Percentiles rank a stretch among this genome's conserved stretches.
These are phyloP conservation scores for Mamestra brassicae DNA, from an alignment of 2,888 invertebrate species.

Conservation along the genomic window DNA sequence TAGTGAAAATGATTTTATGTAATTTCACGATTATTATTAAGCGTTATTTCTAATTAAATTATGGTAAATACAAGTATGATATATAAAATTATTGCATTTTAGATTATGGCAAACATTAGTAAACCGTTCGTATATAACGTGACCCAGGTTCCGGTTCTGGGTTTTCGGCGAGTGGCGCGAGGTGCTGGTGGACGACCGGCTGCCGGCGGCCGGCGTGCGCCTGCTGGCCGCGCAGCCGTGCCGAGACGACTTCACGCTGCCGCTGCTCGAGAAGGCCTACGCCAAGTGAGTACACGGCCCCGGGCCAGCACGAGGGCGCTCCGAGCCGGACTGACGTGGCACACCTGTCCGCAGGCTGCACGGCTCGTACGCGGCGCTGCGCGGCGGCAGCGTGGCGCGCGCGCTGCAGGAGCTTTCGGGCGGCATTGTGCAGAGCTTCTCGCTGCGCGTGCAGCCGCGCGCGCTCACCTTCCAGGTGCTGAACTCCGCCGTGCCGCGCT, in stretches of 20 bases:
- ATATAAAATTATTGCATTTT: too few species aligned
- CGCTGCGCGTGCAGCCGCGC: slow-evolving; percentile 92
- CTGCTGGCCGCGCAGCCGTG: slow-evolving; percentile 91
- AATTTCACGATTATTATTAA: too few species aligned
- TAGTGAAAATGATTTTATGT: too few species aligned
- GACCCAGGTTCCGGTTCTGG: slow-evolving; percentile 93
- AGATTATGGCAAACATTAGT: neutral
- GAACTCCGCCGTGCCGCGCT: slow-evolving; percentile 93
- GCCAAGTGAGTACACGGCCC: slow-evolving; percentile 91
- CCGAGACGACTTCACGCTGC: slow-evolving; percentile 93
- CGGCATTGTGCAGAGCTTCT: slow-evolving; percentile 94
- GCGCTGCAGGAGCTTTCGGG: slow-evolving; percentile 94
- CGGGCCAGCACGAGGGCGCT: neutral
- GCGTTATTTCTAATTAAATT: too few species aligned
- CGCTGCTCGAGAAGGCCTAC: slow-evolving; percentile 95
- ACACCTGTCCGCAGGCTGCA: slow-evolving; percentile 88
- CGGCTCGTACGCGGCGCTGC: slow-evolving; percentile 93
- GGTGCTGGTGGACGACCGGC: slow-evolving; percentile 94
- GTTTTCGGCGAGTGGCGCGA: slow-evolving; percentile 95
- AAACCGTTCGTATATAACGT: neutral
- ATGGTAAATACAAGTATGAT: too few species aligned
- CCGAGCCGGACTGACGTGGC: slow-evolving; percentile 6
- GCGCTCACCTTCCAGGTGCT: slow-evolving; percentile 93
- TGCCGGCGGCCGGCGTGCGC: slow-evolving; percentile 93
- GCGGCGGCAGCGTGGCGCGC: slow-evolving; percentile 91